Conservation (phyloP, 2,888 invertebrate genomes). For the Archaeoteleia sp. region DNA sequence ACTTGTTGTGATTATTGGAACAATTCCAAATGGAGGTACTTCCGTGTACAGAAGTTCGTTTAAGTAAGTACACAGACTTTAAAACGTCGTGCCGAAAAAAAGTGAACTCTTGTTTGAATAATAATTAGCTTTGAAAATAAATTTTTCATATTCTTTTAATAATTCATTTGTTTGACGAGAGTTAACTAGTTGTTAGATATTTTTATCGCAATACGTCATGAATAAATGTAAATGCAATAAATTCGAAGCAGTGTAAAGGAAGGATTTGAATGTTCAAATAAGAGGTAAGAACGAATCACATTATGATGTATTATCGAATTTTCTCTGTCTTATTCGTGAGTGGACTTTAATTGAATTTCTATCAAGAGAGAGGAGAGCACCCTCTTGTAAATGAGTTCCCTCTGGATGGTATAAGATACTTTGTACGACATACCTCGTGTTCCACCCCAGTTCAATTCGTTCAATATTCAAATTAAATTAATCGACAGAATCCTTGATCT, state of each 20-base stretch:
- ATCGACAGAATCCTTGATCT: constrained; percentile 48
- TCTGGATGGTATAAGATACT: constrained; percentile 38
- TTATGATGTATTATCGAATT: constrained; percentile 45
- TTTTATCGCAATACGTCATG: too few relatives aligned
- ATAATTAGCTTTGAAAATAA: constrained; percentile 6
- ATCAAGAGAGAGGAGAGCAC: constrained; percentile 13
- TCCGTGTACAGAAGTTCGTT: constrained; percentile 48
- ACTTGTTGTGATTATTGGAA: constrained; percentile 51
- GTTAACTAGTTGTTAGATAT: too few relatives aligned
- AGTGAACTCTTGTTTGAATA: constrained; percentile 35
- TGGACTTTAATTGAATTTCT: constrained; percentile 52
- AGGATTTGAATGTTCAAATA: constrained; percentile 4
- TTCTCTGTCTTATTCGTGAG: constrained; percentile 45
- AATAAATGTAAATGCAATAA: too few relatives aligned
- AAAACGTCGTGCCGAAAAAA: constrained; percentile 26
- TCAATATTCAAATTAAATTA: constrained; percentile 51
- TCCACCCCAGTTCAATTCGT: constrained; percentile 39
- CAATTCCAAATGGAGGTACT: constrained; percentile 50
- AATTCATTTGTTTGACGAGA: too few relatives aligned
- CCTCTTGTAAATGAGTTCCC: constrained; percentile 50
- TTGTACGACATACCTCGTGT: constrained; percentile 27
- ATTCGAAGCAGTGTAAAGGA: background rate
- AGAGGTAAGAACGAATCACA: constrained; percentile 23
- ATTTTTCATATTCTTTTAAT: too few relatives aligned
- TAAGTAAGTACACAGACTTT: constrained; percentile 41